These are phyloP conservation scores for Ericerus pela DNA, from an alignment of 1,140 invertebrate genomes.

Conservation along the genomic window DNA sequence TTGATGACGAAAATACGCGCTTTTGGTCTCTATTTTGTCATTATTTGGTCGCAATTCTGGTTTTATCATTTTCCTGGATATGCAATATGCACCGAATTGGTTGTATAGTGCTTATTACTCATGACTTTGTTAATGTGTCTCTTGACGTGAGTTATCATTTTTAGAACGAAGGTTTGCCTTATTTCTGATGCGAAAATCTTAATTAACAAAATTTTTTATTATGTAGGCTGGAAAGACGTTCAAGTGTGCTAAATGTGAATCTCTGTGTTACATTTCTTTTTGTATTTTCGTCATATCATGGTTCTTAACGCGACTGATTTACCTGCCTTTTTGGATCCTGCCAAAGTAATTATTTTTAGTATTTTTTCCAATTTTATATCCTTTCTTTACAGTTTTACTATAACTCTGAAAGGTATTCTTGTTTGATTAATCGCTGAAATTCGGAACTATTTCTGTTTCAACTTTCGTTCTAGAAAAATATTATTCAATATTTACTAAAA, in stretches of 20 bases:
- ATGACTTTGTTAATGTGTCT: slow-evolving; percentile 91
- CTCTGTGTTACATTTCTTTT: neutral
- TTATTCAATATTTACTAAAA: too few relatives aligned
- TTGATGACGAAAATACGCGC: slow-evolving; percentile 84
- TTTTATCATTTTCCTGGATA: slow-evolving; percentile 86
- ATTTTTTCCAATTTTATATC: too few relatives aligned
- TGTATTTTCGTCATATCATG: neutral
- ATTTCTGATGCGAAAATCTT: neutral
- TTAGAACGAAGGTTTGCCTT: too few relatives aligned
- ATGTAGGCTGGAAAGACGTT: neutral
- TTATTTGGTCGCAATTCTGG: slow-evolving; percentile 77
- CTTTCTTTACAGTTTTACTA: too few relatives aligned
- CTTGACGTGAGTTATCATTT: slow-evolving; percentile 55
- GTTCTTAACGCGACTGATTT: neutral
- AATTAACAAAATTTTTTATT: neutral
- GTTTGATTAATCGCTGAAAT: too few relatives aligned
- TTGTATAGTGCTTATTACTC: slow-evolving; percentile 74
- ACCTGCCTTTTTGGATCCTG: neutral
- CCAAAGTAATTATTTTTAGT: neutral
- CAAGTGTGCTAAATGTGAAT: neutral
- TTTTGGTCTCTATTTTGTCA: slow-evolving; percentile 98
- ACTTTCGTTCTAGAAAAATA: too few relatives aligned
- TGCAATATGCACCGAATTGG: slow-evolving; percentile 87
- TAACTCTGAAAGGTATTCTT: too few relatives aligned
- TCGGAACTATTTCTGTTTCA: too few relatives aligned